Base-by-base conservation (phyloP, 1,140 invertebrate species). In the Tigriopus japonicus region DNA sequence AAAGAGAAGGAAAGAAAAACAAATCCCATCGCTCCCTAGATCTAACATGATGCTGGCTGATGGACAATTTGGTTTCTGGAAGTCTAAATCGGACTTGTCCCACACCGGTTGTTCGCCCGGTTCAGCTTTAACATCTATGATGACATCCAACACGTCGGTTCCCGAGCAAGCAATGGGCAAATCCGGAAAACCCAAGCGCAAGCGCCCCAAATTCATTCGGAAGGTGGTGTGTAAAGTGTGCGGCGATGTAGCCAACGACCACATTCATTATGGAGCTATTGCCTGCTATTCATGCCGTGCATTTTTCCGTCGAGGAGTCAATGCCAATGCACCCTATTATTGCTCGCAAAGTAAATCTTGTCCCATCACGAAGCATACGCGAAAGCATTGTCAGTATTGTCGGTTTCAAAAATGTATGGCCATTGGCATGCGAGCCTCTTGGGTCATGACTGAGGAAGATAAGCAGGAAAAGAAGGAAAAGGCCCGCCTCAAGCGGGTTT, bases 361-460 rank as follows among this genome's bases (percentile, higher is more conserved):
- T 62, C 65, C 65, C 15, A 71, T 73, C 53, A 69, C 65, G 15
- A 67, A 71, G 19, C 62, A 45, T 3, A 70, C 69, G 1, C 52
- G 69, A 42, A 70, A 69, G 62, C 63, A 59, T n/a, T 68, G 69
- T 58, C 72, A 73, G 62, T 67, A 64, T 52, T 73, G 72, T 64
- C 65, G 72, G 17, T 72, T 73, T 56, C 59, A 71, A 40, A 71
- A 71, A 63, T 73, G 72, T 62, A 42, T 71, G 7, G 52, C 63
- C 1, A 71, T 72, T 56, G 72, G 72, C 35, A 73, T 73, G 72
- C 71, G 73, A 63, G 72, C 67, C 19, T 68, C 68, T 42, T 73
- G 72, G 72, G 71, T 73, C 10, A 73, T 73, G 71, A 68, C 66
- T 9, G 72, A 73, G 52, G 67, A 72, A 40, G 71, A 73, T 42